Evolutionary conservation across 2,888 invertebrate species (phyloP).

Genomic region (Diarsia dahlii): DNA sequence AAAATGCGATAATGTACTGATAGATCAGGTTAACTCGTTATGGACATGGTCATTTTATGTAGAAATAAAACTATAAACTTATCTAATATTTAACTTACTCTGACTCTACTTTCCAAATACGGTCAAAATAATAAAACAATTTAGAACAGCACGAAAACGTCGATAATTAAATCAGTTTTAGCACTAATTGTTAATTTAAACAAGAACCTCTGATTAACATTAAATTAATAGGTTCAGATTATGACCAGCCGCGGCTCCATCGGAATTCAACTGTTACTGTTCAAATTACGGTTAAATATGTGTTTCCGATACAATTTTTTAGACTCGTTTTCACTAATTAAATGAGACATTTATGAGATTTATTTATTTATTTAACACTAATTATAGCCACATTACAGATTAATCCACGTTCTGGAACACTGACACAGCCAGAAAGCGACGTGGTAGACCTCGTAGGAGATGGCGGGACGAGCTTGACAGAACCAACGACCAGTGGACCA

Average conservation of each 20-base stretch:
- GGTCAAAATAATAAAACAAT: neutral
- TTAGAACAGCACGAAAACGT: constrained; percentile 4
- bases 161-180: constrained; percentile 3
- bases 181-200: constrained; percentile 9
- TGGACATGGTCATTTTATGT: neutral
- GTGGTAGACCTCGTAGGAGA: no score
- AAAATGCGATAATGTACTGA: no score
- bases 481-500: no score
- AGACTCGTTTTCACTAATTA: constrained; percentile 1
- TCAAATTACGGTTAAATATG: constrained; percentile 17
- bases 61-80: neutral
- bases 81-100: neutral
- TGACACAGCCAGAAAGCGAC: no score
- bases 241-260: neutral
- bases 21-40: neutral
- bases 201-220: constrained; percentile 1
- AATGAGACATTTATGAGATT: neutral
- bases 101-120: neutral
- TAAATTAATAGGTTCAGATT: neutral
- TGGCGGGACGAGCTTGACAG: no score
- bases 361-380: no score
- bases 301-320: neutral
- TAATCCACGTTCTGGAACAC: no score
- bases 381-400: no score
- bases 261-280: constrained; percentile 10